Base-by-base conservation (phyloP, 2,113 vertebrate genomes). In the Sakesphorus luctuosus region DNA sequence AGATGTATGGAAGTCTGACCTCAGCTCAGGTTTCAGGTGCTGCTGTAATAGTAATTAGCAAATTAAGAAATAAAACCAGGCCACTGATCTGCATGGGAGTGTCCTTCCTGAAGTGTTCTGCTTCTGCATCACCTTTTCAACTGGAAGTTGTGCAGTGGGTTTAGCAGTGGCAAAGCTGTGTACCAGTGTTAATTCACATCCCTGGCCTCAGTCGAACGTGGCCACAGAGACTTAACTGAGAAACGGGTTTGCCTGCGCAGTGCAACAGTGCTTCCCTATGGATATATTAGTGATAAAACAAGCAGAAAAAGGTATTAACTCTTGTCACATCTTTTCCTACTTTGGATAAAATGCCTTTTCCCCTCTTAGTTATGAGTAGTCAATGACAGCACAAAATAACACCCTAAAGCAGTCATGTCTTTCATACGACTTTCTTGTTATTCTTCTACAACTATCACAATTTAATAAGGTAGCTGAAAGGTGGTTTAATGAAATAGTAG, bases 381-480 rank as follows among this genome's bases (percentile, higher is more conserved):
- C 59, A 84, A 40, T 77, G 61, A 94, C 58, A 87, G 72, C 35
- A 79, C 33, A 46, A 76, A 87, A 93, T 63, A 90, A 74, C 14
- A 7, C 26, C 47, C 43, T 89, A 40, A 71, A 72, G 84, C 84
- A 74, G 38, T 72, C 76, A 76, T 49, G 36, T 66, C 84, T 96
- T 96, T 89, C 82, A 63, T 62, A 46, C 24, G 68, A 92, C 90
- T 93, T 84, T 77, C 81, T 82, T 84, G 35, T 91, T 77, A 81
- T 78, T 77, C 72, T 62, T 91, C 75, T 79, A 68, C 66, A 90
- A 74, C 86, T 75, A 46, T 33, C 1, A 0, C 58, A 44, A 40
- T 91, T 93, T 94, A 93, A 87, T 92, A 97, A 94, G 63, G 82
- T 53, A 82, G 43, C 71, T 90, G 91, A 90, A 93, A 91, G 72